Conservation (phyloP, 1,140 invertebrate species). For the Ceratina japonica region DNA sequence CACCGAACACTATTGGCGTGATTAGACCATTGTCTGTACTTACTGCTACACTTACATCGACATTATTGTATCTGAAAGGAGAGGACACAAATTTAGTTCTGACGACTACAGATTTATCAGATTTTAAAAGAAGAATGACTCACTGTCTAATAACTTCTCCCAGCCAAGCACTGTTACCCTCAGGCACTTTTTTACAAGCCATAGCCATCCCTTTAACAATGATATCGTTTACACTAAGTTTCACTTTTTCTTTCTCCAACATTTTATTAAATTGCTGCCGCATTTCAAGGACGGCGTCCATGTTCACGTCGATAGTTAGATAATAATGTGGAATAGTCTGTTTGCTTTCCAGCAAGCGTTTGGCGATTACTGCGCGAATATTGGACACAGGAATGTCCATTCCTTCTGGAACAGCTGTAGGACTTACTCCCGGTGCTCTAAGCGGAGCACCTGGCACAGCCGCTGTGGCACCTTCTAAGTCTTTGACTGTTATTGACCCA, state of each 20-base stretch:
- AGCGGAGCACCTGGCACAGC: conserved; percentile 69
- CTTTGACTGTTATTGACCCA: conserved; percentile 92
- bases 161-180: conserved; percentile 97
- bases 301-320: conserved; percentile 90
- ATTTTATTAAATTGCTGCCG: conserved; percentile 87
- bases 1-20: conserved; percentile 97
- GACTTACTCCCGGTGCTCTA: conserved; percentile 64
- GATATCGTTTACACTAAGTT: conserved; percentile 98
- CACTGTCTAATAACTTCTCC: conserved; percentile 96
- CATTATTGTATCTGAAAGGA: conserved; percentile 86
- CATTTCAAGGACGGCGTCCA: conserved; percentile 87
- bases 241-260: conserved; percentile 89
- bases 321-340: conserved; percentile 98
- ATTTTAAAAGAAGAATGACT: conserved; percentile 70
- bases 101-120: neutral
- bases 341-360: conserved; percentile 95
- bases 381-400: conserved; percentile 92
- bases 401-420: conserved; percentile 79
- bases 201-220: conserved; percentile 97
- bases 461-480: conserved; percentile 83
- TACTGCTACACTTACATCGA: conserved; percentile 98
- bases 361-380: conserved; percentile 95
- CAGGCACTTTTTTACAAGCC: conserved; percentile 95
- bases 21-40: conserved; percentile 97
- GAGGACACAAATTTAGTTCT: conserved; percentile 1